phyloP scores from a whole-genome alignment of 2,888 invertebrate genomes.

The Netelia virgata region DNA sequence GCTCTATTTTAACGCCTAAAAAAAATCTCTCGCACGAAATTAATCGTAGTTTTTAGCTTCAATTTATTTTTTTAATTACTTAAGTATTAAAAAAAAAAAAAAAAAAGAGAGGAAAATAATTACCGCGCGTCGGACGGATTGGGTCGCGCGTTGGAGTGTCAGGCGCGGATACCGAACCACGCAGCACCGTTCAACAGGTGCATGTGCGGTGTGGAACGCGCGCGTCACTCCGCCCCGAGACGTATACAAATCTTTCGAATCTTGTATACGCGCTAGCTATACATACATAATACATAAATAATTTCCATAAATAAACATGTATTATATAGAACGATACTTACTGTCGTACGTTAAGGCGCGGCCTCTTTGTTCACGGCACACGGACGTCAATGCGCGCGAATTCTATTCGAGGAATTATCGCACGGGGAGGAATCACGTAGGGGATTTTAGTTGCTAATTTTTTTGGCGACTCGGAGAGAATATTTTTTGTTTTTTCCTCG shows the following conservation, averaged over 20 bases:
- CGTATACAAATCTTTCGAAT: slow-evolving; percentile 72
- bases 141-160: slow-evolving; percentile 63
- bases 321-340: background rate
- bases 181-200: slow-evolving; percentile 75
- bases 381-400: background rate
- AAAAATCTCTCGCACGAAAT: no score
- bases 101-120: slow-evolving; percentile 26
- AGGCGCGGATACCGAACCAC: slow-evolving; percentile 56
- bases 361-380: background rate
- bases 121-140: slow-evolving; percentile 31
- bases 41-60: no score
- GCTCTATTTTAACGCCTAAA: no score
- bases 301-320: slow-evolving; percentile 21
- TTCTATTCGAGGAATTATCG: background rate
- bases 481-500: slow-evolving; percentile 1
- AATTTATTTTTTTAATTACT: no score
- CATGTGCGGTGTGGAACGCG: slow-evolving; percentile 72
- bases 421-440: background rate
- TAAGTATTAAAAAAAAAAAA: background rate
- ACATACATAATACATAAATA: slow-evolving; percentile 48
- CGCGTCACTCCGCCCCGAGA: slow-evolving; percentile 67
- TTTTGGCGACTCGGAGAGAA: background rate
- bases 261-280: slow-evolving; percentile 40
- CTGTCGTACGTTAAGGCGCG: no score
- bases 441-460: slow-evolving; percentile 33